These are phyloP conservation scores for Callyntrura sp. DNA, from an alignment of 2,888 invertebrate genomes.

Conservation along the genomic window DNA sequence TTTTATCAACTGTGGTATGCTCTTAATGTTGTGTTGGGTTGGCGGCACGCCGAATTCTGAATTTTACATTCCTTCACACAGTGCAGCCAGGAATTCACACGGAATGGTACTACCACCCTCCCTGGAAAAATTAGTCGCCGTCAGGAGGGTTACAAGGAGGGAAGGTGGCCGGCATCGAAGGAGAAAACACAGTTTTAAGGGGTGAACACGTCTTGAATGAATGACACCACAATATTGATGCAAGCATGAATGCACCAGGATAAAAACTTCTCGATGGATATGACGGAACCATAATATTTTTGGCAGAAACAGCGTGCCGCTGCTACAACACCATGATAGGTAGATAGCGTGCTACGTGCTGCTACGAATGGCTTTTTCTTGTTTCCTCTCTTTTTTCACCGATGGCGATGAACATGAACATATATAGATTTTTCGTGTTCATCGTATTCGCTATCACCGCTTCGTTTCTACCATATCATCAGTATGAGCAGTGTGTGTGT, in stretches of 20 bases:
- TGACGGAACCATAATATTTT: not conserved
- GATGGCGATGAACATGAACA: not conserved
- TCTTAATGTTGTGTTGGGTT: constrained; percentile 33
- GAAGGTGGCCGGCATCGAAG: not conserved
- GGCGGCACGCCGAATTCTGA: constrained; percentile 1
- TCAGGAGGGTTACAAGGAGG: too few species aligned
- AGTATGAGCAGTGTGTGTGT: not conserved
- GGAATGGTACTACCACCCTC: too few species aligned
- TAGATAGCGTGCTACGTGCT: not conserved
- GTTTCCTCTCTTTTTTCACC: not conserved
- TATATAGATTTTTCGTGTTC: not conserved
- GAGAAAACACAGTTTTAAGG: not conserved
- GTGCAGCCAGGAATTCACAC: not conserved
- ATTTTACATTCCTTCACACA: not conserved
- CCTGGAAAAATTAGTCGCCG: too few species aligned
- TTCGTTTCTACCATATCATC: too few species aligned
- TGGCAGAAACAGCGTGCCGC: constrained; percentile 14
- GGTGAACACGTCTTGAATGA: not conserved
- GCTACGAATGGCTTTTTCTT: not conserved
- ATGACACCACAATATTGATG: constrained; percentile 30
- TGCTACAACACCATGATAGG: not conserved
- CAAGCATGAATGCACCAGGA: not conserved
- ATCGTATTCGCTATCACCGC: not conserved
- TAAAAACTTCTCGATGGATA: not conserved
- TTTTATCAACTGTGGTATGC: constrained; percentile 4